phyloP scores from a whole-genome alignment of 2,888 invertebrate species.

The Lepidochitona cinerea region DNA sequence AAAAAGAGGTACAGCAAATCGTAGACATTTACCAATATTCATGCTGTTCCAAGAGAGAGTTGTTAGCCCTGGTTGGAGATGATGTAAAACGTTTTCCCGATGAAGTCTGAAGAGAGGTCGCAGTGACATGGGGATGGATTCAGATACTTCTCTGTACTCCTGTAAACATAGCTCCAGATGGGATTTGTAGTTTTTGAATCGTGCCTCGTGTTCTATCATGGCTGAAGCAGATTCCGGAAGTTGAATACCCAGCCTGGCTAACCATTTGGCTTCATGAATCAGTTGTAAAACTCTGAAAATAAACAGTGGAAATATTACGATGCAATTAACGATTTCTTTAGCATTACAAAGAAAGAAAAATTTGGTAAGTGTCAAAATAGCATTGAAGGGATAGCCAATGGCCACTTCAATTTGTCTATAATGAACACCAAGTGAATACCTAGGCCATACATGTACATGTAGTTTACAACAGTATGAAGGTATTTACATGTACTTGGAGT shows the following conservation, averaged over 20 bases:
- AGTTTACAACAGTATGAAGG: no score
- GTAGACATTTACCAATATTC: constrained; percentile 69
- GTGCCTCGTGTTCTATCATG: constrained; percentile 64
- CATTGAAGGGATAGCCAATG: no score
- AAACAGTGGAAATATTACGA: no score
- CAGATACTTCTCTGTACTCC: constrained; percentile 57
- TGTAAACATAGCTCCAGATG: constrained; percentile 65
- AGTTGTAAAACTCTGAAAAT: constrained; percentile 63
- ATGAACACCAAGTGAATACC: no score
- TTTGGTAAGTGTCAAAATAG: no score
- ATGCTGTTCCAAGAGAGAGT: constrained; percentile 70
- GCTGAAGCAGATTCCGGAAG: constrained; percentile 65
- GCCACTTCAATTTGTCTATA: no score
- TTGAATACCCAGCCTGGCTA: constrained; percentile 66
- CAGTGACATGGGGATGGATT: constrained; percentile 61
- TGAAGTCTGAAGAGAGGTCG: constrained; percentile 60
- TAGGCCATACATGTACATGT: no score
- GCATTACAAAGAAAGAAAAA: no score
- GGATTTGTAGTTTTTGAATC: constrained; percentile 69
- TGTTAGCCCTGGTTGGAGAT: constrained; percentile 67
- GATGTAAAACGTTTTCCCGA: constrained; percentile 57
- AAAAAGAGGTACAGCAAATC: no score
- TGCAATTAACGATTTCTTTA: no score
- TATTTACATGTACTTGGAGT: no score
- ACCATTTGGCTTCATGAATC: constrained; percentile 69